Percentiles rank a stretch among this genome's conserved stretches.
phyloP scores from a whole-genome alignment of 1,140 invertebrate genomes.

The Aphelinus certus region DNA sequence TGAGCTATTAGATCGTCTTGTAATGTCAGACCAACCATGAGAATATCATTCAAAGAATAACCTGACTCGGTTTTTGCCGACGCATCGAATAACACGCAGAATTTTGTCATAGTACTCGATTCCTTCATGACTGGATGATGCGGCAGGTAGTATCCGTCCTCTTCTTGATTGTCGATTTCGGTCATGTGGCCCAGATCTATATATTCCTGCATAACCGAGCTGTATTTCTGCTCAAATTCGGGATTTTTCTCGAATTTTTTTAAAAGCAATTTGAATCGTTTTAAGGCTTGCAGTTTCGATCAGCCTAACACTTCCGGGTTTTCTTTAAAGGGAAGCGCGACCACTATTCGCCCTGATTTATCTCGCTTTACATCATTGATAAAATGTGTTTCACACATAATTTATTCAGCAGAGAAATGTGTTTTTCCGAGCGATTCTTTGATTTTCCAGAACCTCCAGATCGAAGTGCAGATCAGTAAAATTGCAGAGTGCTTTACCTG shows the following conservation, averaged over 20 bases:
- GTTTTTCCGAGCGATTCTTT: not conserved
- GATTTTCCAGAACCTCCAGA: conserved; percentile 10
- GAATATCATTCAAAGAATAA: conserved; percentile 46
- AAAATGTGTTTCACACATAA: conserved; percentile 30
- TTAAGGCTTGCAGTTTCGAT: not conserved
- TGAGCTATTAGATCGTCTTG: not conserved
- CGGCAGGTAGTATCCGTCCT: conserved; percentile 52
- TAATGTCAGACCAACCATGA: conserved; percentile 36
- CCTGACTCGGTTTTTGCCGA: conserved; percentile 44
- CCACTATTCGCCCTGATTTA: conserved; percentile 8
- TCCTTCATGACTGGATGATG: conserved; percentile 59
- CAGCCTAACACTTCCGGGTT: not conserved
- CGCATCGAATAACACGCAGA: conserved; percentile 57
- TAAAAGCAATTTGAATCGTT: conserved; percentile 26
- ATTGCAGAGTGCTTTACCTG: too few relatives aligned
- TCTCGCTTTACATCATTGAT: conserved; percentile 1
- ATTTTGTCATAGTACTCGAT: conserved; percentile 48
- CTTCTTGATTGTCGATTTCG: conserved; percentile 18
- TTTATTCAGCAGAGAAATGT: conserved; percentile 4
- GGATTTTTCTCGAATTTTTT: conserved; percentile 37
- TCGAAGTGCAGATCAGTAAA: not conserved
- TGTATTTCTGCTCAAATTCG: conserved; percentile 47
- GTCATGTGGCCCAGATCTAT: conserved; percentile 53
- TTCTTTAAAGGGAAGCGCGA: conserved; percentile 22
- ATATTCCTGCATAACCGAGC: conserved; percentile 55